Base-by-base conservation (phyloP, 2,113 vertebrate species). In the Phocoena sinus region DNA sequence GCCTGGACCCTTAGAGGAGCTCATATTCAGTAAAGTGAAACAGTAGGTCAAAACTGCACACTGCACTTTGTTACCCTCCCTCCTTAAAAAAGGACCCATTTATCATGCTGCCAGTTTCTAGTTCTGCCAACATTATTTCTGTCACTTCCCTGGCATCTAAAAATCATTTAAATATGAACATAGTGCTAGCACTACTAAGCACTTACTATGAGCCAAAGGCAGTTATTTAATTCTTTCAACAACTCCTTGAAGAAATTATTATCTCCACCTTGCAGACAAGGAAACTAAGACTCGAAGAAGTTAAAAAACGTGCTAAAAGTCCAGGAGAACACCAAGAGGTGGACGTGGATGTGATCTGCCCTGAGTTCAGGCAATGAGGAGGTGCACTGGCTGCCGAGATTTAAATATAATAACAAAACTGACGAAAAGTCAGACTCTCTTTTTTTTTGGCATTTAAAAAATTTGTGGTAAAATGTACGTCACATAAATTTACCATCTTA, bases 391-490 rank as follows among this genome's bases (percentile, higher is more conserved):
- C 65, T 91, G 14, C 11, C 53, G 44, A 65, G 85, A 97, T 77
- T 82, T 77, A 65, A 92, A 95, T 65, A 71, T 71, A 96, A 73
- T 44, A 91, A 86, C 91, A 94, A 81, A 97, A 89, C 33, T 76
- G 41, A 79, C 13, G 89, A 65, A 90, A 90, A 84, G 26, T 44
- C 26, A 80, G 41, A 13, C 74, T 74, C 7, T 0, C 2, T 58
- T 31, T 26, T 56, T 96, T 95, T 71, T 33, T 9, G 76, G 47
- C 41, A 82, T 71, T 92, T 53, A 10, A 44, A 90, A 84, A 79
- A 4, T 38, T 58, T 76, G 77, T 84, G 25, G 17, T 73, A 65
- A 89, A 97, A 67, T 33, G 67, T 31, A 60, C 3, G 47, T 63
- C 82, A 88, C 21, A 38, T 71, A 91, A 80, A n/a, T 81, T 70